A percentile compares a stretch with the other conserved stretches of the same genome.
Conservation (phyloP, 1,140 invertebrate species). For the Drosophila equinoxialis region DNA sequence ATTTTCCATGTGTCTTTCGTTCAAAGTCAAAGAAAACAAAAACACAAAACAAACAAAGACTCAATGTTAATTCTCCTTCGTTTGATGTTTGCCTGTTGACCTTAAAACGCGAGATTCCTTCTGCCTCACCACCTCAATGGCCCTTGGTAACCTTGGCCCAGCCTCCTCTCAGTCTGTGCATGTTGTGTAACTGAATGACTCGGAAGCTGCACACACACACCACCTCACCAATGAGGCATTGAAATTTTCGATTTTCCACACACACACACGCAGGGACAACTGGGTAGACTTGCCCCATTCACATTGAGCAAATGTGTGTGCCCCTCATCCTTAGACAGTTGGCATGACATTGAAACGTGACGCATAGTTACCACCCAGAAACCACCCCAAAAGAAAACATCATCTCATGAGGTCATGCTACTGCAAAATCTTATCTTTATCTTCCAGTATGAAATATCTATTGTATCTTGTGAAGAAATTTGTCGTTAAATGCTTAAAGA, state of each 20-base stretch:
- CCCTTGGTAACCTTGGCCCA: conserved; percentile 49
- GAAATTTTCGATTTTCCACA: conserved; percentile 72
- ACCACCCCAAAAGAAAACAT: conserved; percentile 16
- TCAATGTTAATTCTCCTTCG: conserved; percentile 18
- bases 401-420: conserved; percentile 55
- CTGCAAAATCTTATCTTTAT: conserved; percentile 14
- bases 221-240: conserved; percentile 59
- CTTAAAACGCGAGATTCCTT: conserved; percentile 39
- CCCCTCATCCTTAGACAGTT: conserved; percentile 25
- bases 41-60: conserved; percentile 43
- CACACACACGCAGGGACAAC: conserved; percentile 34
- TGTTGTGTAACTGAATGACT: conserved; percentile 68
- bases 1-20: conserved; percentile 83
- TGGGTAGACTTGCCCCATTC: conserved; percentile 21
- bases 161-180: conserved; percentile 37
- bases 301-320: conserved; percentile 12
- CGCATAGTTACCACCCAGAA: conserved; percentile 41
- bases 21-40: conserved; percentile 74
- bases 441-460: background rate
- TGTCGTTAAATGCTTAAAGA: background rate
- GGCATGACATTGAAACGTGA: conserved; percentile 74
- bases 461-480: conserved; percentile 6
- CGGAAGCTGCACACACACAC: conserved; percentile 50
- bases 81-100: conserved; percentile 66
- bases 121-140: background rate